Evolutionary conservation across 2,888 invertebrate genomes (phyloP).

Genomic region (Seira ritae): DNA sequence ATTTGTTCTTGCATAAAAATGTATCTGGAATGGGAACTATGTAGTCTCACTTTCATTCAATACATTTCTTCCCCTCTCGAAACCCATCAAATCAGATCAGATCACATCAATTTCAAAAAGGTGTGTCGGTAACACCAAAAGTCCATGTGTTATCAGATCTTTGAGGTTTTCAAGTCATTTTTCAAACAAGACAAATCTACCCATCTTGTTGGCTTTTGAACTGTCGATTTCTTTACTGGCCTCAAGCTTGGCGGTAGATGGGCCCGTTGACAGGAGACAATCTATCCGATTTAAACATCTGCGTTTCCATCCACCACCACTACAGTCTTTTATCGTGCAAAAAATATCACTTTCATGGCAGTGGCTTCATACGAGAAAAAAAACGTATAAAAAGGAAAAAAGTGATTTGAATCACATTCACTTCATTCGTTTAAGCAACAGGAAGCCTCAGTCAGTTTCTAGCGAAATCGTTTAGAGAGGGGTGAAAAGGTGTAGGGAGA

Average conservation of each 20-base stretch:
- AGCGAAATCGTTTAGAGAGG: slow-evolving; percentile 48
- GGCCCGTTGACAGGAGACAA: slow-evolving; percentile 56
- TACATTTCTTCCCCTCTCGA: too few species aligned
- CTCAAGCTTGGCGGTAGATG: background rate
- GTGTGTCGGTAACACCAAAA: slow-evolving; percentile 41
- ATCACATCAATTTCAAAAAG: slow-evolving; percentile 44
- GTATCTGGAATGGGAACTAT: too few species aligned
- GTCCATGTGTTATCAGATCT: slow-evolving; percentile 50
- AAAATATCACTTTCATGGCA: background rate
- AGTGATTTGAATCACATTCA: slow-evolving; percentile 60
- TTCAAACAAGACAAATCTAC: slow-evolving; percentile 48
- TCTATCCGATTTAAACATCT: slow-evolving; percentile 60
- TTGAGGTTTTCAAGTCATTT: slow-evolving; percentile 59
- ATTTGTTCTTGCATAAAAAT: too few species aligned
- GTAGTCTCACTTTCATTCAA: too few species aligned
- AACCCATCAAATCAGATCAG: background rate
- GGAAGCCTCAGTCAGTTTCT: slow-evolving; percentile 28
- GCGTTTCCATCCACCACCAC: slow-evolving; percentile 35
- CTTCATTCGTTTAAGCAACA: slow-evolving; percentile 54
- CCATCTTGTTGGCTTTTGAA: slow-evolving; percentile 12
- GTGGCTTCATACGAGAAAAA: background rate
- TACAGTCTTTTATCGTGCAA: background rate
- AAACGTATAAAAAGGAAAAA: slow-evolving; percentile 10
- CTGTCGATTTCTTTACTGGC: background rate
- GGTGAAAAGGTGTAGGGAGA: slow-evolving; percentile 63